phyloP scores from a whole-genome alignment of 2,113 vertebrate genomes.

The Odobenus rosmarus region DNA sequence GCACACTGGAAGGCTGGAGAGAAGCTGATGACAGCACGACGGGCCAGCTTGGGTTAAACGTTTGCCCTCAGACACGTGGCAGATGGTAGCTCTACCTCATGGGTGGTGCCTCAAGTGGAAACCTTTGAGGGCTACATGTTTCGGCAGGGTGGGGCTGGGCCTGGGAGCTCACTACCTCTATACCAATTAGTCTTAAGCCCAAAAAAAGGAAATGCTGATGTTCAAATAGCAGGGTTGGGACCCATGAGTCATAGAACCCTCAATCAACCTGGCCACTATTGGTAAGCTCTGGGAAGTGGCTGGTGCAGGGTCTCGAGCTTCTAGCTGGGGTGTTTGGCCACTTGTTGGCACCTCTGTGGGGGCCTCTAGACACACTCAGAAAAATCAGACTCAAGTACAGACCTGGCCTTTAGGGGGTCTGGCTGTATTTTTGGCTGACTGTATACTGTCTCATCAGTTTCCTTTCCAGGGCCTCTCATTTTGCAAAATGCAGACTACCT shows the following conservation, averaged over 20 bases:
- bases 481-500: not conserved
- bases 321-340: not conserved
- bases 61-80: not conserved
- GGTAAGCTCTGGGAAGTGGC: not conserved
- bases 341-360: not conserved
- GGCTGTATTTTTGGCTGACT: conserved; percentile 6
- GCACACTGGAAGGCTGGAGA: not conserved
- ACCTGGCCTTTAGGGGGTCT: not conserved
- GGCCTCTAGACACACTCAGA: not conserved
- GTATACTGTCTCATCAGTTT: not conserved
- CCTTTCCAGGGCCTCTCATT: conserved; percentile 23
- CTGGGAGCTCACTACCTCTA: not conserved
- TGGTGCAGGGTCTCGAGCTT: not conserved
- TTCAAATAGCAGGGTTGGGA: conserved; percentile 50
- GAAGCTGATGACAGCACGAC: not conserved
- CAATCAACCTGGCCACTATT: not conserved
- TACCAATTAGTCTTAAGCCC: conserved; percentile 35
- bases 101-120: not conserved
- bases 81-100: not conserved
- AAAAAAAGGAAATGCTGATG: conserved; percentile 51
- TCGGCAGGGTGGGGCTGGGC: not conserved
- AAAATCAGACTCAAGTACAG: not conserved
- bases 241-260: conserved; percentile 22
- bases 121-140: not conserved
- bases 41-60: not conserved